Evolutionary conservation across 2,797 vertebrate species (phyloP).

Genomic region (Neosilurus hyrtlii): DNA sequence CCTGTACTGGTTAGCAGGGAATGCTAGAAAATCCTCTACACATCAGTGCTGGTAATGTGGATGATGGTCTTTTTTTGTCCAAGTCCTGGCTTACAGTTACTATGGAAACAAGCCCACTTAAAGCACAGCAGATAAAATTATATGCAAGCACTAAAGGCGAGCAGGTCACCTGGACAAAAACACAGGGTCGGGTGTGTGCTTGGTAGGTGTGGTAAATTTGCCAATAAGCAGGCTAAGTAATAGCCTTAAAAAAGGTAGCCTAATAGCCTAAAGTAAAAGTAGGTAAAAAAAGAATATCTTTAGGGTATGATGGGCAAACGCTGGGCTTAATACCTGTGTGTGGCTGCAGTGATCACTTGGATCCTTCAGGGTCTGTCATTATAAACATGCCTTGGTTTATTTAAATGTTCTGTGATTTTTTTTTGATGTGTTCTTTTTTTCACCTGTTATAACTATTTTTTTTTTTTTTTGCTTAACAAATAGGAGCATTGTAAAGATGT

Average conservation of each 20-base stretch:
- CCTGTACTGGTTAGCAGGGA: slow-evolving; percentile 9
- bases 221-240: slow-evolving; percentile 27
- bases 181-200: slow-evolving; percentile 21
- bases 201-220: slow-evolving; percentile 26
- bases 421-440: slow-evolving; percentile 36
- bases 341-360: slow-evolving; percentile 73
- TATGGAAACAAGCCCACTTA: slow-evolving; percentile 66
- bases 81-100: slow-evolving; percentile 66
- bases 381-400: slow-evolving; percentile 65
- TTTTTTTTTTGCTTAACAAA: slow-evolving; percentile 78
- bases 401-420: slow-evolving; percentile 46
- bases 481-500: slow-evolving; percentile 81
- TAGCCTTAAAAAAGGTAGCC: too few relatives aligned
- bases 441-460: slow-evolving; percentile 52
- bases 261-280: too few relatives aligned
- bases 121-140: slow-evolving; percentile 70
- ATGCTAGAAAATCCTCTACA: slow-evolving; percentile 8
- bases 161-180: slow-evolving; percentile 48
- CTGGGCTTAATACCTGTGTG: slow-evolving; percentile 49
- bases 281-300: slow-evolving; percentile 31
- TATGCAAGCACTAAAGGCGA: slow-evolving; percentile 68
- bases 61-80: slow-evolving; percentile 58
- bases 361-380: slow-evolving; percentile 63
- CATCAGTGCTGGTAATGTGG: slow-evolving; percentile 7
- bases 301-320: slow-evolving; percentile 42